Percentiles rank a stretch among this genome's conserved stretches.
Conservation (phyloP, 2,113 vertebrate genomes). For the Camelus bactrianus region DNA sequence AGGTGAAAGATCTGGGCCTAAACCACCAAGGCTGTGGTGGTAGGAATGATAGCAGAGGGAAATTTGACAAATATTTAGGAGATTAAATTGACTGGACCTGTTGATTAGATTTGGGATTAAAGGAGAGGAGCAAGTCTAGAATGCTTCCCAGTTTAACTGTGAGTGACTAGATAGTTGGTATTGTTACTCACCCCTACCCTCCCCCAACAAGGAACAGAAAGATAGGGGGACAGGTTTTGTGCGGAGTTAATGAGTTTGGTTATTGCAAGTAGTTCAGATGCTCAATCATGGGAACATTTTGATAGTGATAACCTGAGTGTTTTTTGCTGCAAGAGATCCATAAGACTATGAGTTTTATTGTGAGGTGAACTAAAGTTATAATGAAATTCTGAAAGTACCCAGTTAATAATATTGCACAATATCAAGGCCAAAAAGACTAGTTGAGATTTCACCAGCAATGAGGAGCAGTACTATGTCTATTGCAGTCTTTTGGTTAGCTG, state of each 20-base stretch:
- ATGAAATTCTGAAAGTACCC: neutral
- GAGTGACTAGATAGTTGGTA: neutral
- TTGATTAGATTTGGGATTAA: constrained; percentile 32
- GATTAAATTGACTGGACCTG: constrained; percentile 15
- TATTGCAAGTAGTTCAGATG: constrained; percentile 27
- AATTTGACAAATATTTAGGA: constrained; percentile 48
- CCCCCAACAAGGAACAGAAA: neutral
- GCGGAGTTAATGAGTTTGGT: constrained; percentile 6
- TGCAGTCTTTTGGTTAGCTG: constrained; percentile 14
- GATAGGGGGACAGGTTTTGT: neutral
- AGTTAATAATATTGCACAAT: neutral
- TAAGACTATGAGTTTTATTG: constrained; percentile 44
- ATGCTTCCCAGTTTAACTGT: constrained; percentile 27
- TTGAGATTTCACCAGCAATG: constrained; percentile 44
- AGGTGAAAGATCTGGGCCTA: too few relatives aligned
- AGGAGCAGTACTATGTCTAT: neutral
- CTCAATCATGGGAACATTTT: constrained; percentile 25
- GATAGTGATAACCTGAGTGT: constrained; percentile 8
- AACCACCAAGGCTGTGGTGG: neutral
- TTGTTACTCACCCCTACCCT: neutral
- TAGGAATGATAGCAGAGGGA: neutral
- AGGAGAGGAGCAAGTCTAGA: neutral
- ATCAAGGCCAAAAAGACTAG: constrained; percentile 13
- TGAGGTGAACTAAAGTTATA: neutral
- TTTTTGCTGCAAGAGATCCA: constrained; percentile 41